Evolutionary conservation across 2,797 vertebrate species (phyloP).

Genomic region (Poecilia wingei): DNA sequence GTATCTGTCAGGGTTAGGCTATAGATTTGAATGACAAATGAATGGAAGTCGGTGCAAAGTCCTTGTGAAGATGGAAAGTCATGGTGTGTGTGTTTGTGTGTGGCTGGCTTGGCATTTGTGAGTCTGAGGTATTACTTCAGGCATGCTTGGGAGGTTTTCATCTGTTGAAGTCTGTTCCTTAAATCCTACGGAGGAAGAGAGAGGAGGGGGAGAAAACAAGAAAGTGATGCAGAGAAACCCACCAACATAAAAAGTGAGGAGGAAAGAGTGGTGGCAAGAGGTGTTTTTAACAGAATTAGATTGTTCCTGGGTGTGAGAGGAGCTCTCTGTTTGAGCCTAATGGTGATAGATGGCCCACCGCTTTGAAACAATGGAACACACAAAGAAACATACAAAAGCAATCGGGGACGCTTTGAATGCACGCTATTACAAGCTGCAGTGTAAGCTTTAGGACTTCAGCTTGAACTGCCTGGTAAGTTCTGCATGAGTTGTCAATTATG

Average conservation of each 20-base stretch:
- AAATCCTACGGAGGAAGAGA: slow-evolving; percentile 65
- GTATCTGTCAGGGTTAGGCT: neutral
- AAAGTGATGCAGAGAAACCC: slow-evolving; percentile 49
- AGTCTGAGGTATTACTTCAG: slow-evolving; percentile 73
- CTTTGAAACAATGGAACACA: slow-evolving; percentile 74
- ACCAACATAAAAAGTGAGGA: slow-evolving; percentile 58
- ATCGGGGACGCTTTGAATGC: slow-evolving; percentile 17
- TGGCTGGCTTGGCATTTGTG: slow-evolving; percentile 35
- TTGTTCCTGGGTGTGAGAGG: slow-evolving; percentile 76
- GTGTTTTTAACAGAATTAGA: slow-evolving; percentile 75
- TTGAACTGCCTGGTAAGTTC: slow-evolving; percentile 15
- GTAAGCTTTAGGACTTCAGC: neutral
- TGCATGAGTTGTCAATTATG: neutral
- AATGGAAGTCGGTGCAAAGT: no score
- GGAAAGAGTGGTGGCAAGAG: slow-evolving; percentile 58
- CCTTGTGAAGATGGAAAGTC: neutral
- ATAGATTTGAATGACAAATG: neutral
- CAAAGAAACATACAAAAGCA: slow-evolving; percentile 47
- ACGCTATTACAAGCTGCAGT: slow-evolving; percentile 15
- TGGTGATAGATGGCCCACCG: slow-evolving; percentile 75
- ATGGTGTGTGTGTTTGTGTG: neutral
- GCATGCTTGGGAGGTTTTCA: slow-evolving; percentile 77
- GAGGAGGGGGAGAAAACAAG: slow-evolving; percentile 41
- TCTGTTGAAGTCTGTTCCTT: slow-evolving; percentile 70
- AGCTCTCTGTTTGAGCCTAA: slow-evolving; percentile 67